Conservation (phyloP, 2,113 vertebrate species). For the Tupaia chinensis region DNA sequence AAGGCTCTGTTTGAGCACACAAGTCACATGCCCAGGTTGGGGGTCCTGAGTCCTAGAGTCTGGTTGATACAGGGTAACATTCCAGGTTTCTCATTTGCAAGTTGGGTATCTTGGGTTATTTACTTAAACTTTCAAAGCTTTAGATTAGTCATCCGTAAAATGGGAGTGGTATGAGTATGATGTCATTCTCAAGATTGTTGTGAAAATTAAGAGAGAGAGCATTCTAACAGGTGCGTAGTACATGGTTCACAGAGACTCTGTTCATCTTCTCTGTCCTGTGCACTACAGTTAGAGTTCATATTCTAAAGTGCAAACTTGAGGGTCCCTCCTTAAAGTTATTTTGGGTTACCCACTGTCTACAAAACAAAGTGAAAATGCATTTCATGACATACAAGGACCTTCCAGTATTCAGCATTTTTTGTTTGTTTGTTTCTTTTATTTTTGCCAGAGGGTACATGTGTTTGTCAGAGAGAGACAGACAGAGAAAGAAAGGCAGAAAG, state of each 20-base stretch:
- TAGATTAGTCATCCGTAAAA: not conserved
- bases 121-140: conserved; percentile 29
- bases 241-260: not conserved
- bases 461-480: no score
- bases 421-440: no score
- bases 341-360: not conserved
- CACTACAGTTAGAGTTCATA: not conserved
- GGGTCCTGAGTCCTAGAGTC: not conserved
- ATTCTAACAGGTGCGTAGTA: not conserved
- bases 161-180: not conserved
- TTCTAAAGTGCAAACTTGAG: not conserved
- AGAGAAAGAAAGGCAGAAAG: no score
- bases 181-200: not conserved
- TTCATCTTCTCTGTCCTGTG: not conserved
- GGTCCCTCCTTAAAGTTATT: conserved; percentile 17
- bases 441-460: no score
- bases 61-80: not conserved
- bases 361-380: conserved; percentile 11
- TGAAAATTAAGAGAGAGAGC: not conserved
- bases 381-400: not conserved
- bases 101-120: not conserved
- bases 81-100: conserved; percentile 30
- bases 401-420: not conserved
- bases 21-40: not conserved
- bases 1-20: not conserved